Conservation (phyloP, 1,140 invertebrate genomes). For the Drosophila lacteicornis region DNA sequence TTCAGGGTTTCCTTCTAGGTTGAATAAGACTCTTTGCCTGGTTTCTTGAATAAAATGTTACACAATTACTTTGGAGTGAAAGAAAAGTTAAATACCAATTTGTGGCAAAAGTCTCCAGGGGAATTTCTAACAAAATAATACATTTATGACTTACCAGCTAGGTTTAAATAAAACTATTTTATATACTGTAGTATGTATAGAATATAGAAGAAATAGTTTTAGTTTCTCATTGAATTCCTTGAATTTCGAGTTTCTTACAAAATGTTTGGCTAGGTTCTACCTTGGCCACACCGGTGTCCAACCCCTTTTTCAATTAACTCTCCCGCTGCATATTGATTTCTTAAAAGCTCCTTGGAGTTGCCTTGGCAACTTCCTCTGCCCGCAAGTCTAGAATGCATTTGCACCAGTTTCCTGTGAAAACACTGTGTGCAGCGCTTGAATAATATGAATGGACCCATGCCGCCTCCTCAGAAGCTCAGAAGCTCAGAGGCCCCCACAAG, state of each 20-base stretch:
- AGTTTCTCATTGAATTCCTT: background rate
- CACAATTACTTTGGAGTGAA: background rate
- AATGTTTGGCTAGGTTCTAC: slow-evolving; percentile 1
- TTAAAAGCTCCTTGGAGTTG: slow-evolving; percentile 18
- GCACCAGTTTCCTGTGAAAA: slow-evolving; percentile 22
- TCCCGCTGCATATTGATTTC: slow-evolving; percentile 28
- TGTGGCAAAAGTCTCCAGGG: too few relatives aligned
- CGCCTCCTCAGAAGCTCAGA: slow-evolving; percentile 3
- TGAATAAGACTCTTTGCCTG: background rate
- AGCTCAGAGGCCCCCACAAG: background rate
- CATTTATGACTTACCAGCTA: background rate
- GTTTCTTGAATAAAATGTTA: too few relatives aligned
- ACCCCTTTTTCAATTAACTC: slow-evolving; percentile 20
- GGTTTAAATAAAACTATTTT: background rate
- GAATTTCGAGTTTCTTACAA: background rate
- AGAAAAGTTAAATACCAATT: background rate
- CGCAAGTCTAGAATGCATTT: slow-evolving; percentile 14
- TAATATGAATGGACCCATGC: slow-evolving; percentile 31
- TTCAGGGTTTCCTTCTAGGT: background rate
- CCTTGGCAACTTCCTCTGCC: slow-evolving; percentile 11
- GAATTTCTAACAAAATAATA: background rate
- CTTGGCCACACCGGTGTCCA: background rate
- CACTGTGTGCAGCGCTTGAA: slow-evolving; percentile 14
- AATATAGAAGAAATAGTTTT: background rate
- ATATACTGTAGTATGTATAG: background rate